Base-by-base conservation (phyloP, 2,888 invertebrate genomes). In the Elmis aenea region DNA sequence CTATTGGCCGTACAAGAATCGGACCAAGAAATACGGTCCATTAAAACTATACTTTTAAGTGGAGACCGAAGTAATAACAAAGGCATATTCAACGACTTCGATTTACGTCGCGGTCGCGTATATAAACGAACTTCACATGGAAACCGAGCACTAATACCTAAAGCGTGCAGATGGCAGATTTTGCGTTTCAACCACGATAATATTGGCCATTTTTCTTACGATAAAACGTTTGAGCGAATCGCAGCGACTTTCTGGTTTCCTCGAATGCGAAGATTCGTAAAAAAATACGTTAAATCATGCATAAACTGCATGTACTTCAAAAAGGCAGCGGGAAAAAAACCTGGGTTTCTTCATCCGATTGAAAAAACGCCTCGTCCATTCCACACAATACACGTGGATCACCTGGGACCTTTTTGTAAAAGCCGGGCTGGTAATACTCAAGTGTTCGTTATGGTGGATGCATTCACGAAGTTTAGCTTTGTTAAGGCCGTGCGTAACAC, bases 141-240 rank as follows among this genome's bases (percentile, higher is more conserved):
- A 20, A 14, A 29, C 9, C 27, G 27, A 18, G 43, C 41, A 40
- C 33, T 51, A 13, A 30, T 57, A 10, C 53, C 54, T 8, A 47
- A 50, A 23, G 22, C 15, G n/a, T 44, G 41, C 3, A 37, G 50
- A 8, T 55, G 49, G 53, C 46, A 52, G 30, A 39, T 55, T 10
- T 36, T 48, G 2, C 21, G 37, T 32, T 9, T 26, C 4, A 42
- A 46, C 22, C 54, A 58, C 28, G 54, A 58, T 32, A 48, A 53
- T 3, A 38, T 51, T 9, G 57, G 57, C 6, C 59, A 59, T 36
- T 58, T 54, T 35, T 41, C 46, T 1, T 21, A 51, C 1, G 53
- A 54, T 9, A 54, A 54, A 22, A 55, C 55, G 11, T 8, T 55
- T 6, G 22, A 46, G 10, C 39, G 43, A 4, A 42, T 55, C 2